Conservation (phyloP, 2,797 vertebrate species). For the Rhinogobio ventralis region DNA sequence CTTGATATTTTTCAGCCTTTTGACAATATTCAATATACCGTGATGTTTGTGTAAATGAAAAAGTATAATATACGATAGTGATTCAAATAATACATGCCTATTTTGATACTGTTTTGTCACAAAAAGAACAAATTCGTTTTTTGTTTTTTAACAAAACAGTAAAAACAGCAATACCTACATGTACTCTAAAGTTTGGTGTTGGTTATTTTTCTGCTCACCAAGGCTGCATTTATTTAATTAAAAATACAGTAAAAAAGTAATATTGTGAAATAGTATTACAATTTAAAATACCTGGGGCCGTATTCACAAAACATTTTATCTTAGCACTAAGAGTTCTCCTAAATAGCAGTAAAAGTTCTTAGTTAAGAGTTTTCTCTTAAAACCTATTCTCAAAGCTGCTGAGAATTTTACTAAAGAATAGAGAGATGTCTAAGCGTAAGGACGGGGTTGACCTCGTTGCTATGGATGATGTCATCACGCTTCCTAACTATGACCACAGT, state of each 20-base stretch:
- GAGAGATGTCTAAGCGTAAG: no score
- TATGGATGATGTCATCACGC: no score
- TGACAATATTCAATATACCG: neutral
- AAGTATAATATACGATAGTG: neutral
- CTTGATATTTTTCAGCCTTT: neutral
- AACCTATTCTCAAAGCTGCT: no score
- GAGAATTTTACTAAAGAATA: no score
- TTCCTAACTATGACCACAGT: no score
- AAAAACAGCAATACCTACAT: neutral
- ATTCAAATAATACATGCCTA: neutral
- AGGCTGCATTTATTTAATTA: neutral
- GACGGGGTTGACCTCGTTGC: no score
- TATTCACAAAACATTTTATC: no score
- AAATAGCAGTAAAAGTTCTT: no score
- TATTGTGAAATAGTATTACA: neutral
- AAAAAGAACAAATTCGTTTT: no score
- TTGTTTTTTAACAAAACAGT: neutral
- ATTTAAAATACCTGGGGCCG: neutral
- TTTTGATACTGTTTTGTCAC: neutral
- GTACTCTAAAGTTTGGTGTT: neutral
- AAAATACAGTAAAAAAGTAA: neutral
- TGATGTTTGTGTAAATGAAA: neutral
- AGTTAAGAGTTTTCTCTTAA: no score
- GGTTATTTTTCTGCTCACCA: neutral
- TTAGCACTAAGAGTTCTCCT: no score